Evolutionary conservation across 2,888 invertebrate species (phyloP).

Genomic region (Caenorhabditis drosophilae): DNA sequence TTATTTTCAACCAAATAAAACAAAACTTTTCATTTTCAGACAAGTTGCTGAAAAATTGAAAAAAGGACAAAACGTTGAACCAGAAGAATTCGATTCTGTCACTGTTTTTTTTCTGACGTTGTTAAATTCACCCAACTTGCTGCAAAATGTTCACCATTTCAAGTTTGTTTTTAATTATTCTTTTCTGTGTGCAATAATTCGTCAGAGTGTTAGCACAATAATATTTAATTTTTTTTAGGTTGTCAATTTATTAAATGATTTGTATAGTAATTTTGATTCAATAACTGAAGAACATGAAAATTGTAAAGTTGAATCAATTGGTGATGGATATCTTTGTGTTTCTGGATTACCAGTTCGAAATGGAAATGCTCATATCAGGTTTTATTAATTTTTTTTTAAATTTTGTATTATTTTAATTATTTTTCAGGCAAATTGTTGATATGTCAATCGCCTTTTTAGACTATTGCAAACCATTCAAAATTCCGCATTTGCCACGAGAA

Average conservation of each 20-base stretch:
- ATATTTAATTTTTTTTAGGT: constrained; percentile 18
- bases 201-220: not conserved
- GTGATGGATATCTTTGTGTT: constrained; percentile 64
- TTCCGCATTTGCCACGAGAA: constrained; percentile 57
- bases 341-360: constrained; percentile 62
- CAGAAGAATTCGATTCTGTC: constrained; percentile 62
- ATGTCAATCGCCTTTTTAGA: constrained; percentile 46
- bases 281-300: constrained; percentile 61
- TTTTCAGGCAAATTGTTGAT: constrained; percentile 8
- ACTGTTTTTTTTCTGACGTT: constrained; percentile 65
- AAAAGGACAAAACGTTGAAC: constrained; percentile 60
- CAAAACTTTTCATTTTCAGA: constrained; percentile 28
- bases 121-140: constrained; percentile 64
- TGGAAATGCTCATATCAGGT: constrained; percentile 45
- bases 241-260: constrained; percentile 59
- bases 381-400: not conserved
- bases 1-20: not conserved
- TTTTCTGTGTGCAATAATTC: not conserved
- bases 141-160: constrained; percentile 60
- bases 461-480: constrained; percentile 36
- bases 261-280: constrained; percentile 59
- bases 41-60: constrained; percentile 65
- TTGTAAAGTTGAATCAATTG: constrained; percentile 67
- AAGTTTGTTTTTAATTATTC: constrained; percentile 37
- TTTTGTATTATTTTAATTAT: not conserved